Evolutionary conservation across 2,888 invertebrate species (phyloP).

Genomic region (Drosophila pullipes): DNA sequence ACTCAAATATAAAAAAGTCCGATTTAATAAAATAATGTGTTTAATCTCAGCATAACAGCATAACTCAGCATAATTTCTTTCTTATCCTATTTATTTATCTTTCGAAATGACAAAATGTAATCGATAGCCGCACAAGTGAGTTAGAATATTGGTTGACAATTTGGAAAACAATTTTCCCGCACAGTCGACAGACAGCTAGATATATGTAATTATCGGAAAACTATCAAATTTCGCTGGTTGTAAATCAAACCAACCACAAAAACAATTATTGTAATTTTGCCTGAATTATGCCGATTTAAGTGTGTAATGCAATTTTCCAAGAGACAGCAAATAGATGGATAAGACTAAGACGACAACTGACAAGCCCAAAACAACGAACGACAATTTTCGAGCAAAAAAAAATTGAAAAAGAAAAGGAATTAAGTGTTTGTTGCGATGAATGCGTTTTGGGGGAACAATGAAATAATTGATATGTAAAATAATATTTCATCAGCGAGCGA

Average conservation of each 20-base stretch:
- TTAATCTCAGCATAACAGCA: not conserved
- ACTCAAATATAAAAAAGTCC: not conserved
- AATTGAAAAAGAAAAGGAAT: constrained; percentile 16
- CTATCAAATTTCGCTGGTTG: constrained; percentile 64
- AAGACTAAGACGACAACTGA: constrained; percentile 39
- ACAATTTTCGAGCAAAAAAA: constrained; percentile 42
- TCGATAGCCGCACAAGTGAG: constrained; percentile 45
- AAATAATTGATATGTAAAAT: constrained; percentile 85
- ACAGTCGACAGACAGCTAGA: constrained; percentile 6
- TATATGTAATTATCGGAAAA: constrained; percentile 47
- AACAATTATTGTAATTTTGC: constrained; percentile 41
- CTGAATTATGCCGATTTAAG: constrained; percentile 36
- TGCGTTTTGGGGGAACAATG: constrained; percentile 66
- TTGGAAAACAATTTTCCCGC: constrained; percentile 57
- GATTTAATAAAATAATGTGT: not conserved
- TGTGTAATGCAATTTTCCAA: constrained; percentile 64
- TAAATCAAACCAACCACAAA: constrained; percentile 29
- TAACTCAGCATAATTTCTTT: not conserved
- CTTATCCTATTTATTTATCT: constrained; percentile 11
- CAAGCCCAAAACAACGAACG: constrained; percentile 6
- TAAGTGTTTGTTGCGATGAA: not conserved
- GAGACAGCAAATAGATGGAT: not conserved
- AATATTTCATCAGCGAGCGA: constrained; percentile 69
- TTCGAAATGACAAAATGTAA: constrained; percentile 34
- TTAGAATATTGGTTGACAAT: constrained; percentile 30